Evolutionary conservation across 2,888 invertebrate genomes (phyloP).

Genomic region (Diplolepis rosae): DNA sequence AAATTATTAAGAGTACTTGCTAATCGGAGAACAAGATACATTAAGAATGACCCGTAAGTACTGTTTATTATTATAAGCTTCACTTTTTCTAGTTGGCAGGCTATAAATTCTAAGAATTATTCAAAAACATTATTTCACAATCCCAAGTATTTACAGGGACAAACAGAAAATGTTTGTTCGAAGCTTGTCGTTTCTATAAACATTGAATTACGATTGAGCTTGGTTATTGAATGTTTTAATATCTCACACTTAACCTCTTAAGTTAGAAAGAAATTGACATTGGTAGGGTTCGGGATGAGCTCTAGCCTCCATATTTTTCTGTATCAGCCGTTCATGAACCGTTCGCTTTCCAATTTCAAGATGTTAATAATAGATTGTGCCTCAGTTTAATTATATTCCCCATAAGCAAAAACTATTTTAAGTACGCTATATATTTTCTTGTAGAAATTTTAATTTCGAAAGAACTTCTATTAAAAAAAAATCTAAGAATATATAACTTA

Average conservation of each 20-base stretch:
- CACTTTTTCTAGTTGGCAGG: not conserved
- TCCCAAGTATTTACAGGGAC: not conserved
- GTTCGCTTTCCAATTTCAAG: not conserved
- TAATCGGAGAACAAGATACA: constrained; percentile 70
- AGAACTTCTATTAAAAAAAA: not conserved
- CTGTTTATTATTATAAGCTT: not conserved
- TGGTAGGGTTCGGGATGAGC: not conserved
- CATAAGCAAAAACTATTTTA: not conserved
- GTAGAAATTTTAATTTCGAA: not conserved
- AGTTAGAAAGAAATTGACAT: not conserved
- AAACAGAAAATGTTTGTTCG: not conserved
- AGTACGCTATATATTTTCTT: not conserved
- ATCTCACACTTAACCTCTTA: not conserved
- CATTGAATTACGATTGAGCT: not conserved
- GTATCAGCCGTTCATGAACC: not conserved
- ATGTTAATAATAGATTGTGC: not conserved
- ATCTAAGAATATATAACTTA: not conserved
- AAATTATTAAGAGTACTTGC: constrained; percentile 65
- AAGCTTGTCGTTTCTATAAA: not conserved
- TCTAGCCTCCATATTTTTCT: constrained; percentile 21
- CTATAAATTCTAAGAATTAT: not conserved
- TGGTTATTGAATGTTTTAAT: not conserved
- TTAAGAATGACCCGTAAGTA: constrained; percentile 71
- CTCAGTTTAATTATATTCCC: constrained; percentile 3
- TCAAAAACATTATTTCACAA: not conserved